Conservation (phyloP, 2,113 vertebrate genomes). For the Megaleporinus macrocephalus region DNA sequence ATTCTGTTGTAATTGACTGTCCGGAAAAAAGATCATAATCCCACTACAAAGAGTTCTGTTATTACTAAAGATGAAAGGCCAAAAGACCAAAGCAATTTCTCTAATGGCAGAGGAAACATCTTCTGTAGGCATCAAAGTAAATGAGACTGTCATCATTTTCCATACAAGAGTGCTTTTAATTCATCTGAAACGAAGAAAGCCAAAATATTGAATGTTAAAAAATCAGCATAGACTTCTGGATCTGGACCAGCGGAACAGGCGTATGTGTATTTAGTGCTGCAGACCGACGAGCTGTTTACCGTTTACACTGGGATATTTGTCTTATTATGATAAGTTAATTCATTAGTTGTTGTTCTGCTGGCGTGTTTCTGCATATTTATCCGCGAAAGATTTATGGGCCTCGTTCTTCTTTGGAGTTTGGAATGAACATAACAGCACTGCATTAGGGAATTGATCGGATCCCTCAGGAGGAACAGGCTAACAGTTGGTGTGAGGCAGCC, state of each 20-base stretch:
- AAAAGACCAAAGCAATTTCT: conserved; percentile 15
- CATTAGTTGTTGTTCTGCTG: background rate
- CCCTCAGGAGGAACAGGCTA: background rate
- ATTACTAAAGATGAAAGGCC: background rate
- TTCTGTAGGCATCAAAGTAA: conserved; percentile 1
- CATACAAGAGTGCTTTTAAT: conserved; percentile 19
- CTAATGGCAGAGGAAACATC: background rate
- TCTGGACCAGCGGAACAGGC: background rate
- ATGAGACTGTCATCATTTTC: conserved; percentile 6
- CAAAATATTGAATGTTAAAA: background rate
- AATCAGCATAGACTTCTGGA: background rate
- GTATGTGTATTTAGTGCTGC: background rate
- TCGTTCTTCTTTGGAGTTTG: background rate
- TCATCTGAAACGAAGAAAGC: background rate
- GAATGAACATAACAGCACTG: background rate
- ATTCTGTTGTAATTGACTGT: background rate
- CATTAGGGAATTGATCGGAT: background rate
- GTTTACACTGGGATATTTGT: background rate
- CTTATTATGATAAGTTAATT: background rate
- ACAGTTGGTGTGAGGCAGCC: background rate
- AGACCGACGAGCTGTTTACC: background rate
- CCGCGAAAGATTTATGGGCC: background rate
- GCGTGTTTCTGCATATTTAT: background rate
- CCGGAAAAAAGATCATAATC: background rate
- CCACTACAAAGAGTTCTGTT: background rate